A percentile compares a stretch with the other conserved stretches of the same genome.
phyloP scores from a whole-genome alignment of 2,797 vertebrate species.

The Gymnoscopelus braueri region DNA sequence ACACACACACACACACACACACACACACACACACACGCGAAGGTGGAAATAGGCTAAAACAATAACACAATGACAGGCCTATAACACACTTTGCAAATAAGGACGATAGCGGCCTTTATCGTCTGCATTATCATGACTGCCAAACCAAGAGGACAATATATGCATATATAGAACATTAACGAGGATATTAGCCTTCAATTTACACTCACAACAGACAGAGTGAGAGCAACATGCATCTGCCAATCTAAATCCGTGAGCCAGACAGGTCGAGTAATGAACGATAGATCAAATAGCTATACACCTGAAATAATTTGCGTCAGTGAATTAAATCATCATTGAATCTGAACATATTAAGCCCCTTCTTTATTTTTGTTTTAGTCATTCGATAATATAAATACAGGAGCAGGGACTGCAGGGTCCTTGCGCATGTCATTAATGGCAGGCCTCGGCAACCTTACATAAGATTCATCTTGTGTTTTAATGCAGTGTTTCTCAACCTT shows the following conservation, averaged over 20 bases:
- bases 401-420: constrained; percentile 41
- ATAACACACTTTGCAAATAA: no score
- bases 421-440: constrained; percentile 64
- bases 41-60: no score
- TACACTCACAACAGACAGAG: neutral
- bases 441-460: constrained; percentile 73
- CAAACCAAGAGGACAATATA: neutral
- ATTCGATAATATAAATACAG: constrained; percentile 70
- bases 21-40: neutral
- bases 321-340: constrained; percentile 72
- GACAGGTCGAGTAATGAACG: constrained; percentile 51
- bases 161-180: neutral
- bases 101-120: no score
- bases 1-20: neutral
- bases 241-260: constrained; percentile 16
- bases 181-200: neutral
- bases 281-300: constrained; percentile 54
- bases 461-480: constrained; percentile 88
- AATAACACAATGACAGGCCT: neutral
- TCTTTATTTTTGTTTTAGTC: constrained; percentile 73
- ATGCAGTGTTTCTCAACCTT: constrained; percentile 59
- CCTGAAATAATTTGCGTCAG: constrained; percentile 64
- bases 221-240: neutral
- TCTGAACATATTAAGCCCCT: constrained; percentile 63
- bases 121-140: no score